These are phyloP conservation scores for Mungos mungo DNA, from an alignment of 2,113 vertebrate species.

Conservation along the genomic window DNA sequence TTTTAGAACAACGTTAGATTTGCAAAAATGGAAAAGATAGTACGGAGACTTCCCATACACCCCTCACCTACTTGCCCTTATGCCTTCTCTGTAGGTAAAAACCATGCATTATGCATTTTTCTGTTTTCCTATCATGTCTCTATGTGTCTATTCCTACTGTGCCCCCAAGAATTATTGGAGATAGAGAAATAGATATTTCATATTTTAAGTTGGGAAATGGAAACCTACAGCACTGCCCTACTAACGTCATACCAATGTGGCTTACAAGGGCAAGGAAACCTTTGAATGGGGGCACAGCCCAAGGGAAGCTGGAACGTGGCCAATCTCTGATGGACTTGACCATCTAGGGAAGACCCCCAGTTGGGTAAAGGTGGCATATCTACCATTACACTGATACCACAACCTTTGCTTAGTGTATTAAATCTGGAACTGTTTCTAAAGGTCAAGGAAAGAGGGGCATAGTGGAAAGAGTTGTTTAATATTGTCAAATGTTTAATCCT, in stretches of 20 bases:
- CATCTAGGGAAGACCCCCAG: neutral
- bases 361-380: neutral
- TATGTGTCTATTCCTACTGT: neutral
- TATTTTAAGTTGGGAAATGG: neutral
- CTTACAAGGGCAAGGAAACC: neutral
- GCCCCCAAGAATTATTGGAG: neutral
- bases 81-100: neutral
- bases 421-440: neutral
- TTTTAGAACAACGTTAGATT: conserved; percentile 24
- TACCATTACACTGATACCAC: neutral
- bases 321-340: neutral
- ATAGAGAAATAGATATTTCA: neutral
- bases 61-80: neutral
- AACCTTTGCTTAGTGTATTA: neutral
- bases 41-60: neutral
- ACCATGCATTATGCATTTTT: neutral
- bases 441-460: neutral
- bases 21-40: neutral
- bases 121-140: neutral
- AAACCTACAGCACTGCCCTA: neutral
- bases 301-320: neutral
- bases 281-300: neutral
- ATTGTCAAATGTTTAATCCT: neutral
- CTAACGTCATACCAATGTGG: neutral
- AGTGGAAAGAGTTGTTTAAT: neutral